Evolutionary conservation across 35 echinoderm and acorn worm species (phyloP).

Genomic region (Chiridota heheva): DNA sequence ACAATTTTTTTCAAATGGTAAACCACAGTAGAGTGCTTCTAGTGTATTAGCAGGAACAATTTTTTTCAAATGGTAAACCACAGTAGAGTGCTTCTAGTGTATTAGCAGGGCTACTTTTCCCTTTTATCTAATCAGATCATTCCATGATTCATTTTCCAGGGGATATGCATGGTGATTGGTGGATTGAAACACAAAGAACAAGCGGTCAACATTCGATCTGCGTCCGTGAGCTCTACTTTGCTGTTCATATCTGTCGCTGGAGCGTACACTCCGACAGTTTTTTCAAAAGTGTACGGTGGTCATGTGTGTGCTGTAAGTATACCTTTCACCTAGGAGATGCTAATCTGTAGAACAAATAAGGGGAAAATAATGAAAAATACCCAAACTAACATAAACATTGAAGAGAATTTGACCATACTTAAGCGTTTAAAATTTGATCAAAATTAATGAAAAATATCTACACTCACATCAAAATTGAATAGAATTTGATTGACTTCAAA

Average conservation of each 20-base stretch:
- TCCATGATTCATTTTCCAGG: slow-evolving; percentile 39
- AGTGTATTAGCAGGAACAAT: not conserved
- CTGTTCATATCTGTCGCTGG: slow-evolving; percentile 92
- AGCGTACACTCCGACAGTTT: slow-evolving; percentile 87
- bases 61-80: too few relatives aligned
- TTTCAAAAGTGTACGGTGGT: slow-evolving; percentile 59
- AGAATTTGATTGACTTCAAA: too few relatives aligned
- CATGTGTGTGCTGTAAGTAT: slow-evolving; percentile 63
- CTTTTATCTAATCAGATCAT: too few relatives aligned
- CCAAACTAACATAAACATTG: too few relatives aligned
- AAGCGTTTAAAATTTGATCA: too few relatives aligned
- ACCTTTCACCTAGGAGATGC: not conserved
- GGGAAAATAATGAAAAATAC: too few relatives aligned
- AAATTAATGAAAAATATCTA: too few relatives aligned
- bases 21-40: not conserved
- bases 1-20: too few relatives aligned
- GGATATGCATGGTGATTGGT: slow-evolving; percentile 86
- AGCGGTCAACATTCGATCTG: slow-evolving; percentile 73
- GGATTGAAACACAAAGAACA: slow-evolving; percentile 92
- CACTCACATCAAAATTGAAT: too few relatives aligned
- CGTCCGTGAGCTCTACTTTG: slow-evolving; percentile 74
- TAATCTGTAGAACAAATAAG: not conserved
- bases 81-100: not conserved
- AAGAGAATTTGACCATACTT: too few relatives aligned
- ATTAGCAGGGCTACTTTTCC: not conserved